A percentile compares a stretch with the other conserved stretches of the same genome.
These are phyloP conservation scores for Scotopteryx bipunctaria DNA, from an alignment of 2,888 invertebrate species.

Conservation along the genomic window DNA sequence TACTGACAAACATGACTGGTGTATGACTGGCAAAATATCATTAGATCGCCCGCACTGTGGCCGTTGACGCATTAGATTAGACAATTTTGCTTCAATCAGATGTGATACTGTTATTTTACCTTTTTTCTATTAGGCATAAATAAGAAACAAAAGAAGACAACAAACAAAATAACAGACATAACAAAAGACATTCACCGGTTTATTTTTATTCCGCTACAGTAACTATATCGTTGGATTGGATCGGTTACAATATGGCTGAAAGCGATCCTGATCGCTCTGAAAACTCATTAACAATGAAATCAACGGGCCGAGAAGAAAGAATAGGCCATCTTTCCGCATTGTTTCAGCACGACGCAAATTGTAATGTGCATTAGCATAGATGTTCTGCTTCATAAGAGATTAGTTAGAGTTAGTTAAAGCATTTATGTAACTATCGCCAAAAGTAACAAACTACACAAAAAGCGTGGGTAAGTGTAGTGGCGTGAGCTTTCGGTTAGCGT, in stretches of 20 bases:
- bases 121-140: no score
- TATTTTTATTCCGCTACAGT: background rate
- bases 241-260: conserved; percentile 12
- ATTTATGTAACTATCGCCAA: background rate
- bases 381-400: conserved; percentile 26
- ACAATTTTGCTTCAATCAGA: no score
- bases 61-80: no score
- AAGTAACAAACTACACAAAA: background rate
- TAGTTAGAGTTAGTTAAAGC: conserved; percentile 31
- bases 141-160: no score
- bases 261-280: background rate
- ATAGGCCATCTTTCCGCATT: conserved; percentile 22
- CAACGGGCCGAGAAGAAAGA: conserved; percentile 18
- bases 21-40: background rate
- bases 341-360: conserved; percentile 19
- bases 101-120: no score
- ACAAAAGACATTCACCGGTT: background rate
- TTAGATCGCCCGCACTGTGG: no score
- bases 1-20: background rate
- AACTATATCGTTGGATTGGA: background rate
- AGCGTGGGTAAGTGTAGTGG: conserved; percentile 1
- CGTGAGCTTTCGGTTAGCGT: conserved; percentile 28
- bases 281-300: conserved; percentile 14
- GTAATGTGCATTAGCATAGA: conserved; percentile 12
- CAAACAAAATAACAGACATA: background rate